These are phyloP conservation scores for Acanthococcus lagerstroemiae DNA, from an alignment of 2,888 invertebrate species.

Conservation along the genomic window DNA sequence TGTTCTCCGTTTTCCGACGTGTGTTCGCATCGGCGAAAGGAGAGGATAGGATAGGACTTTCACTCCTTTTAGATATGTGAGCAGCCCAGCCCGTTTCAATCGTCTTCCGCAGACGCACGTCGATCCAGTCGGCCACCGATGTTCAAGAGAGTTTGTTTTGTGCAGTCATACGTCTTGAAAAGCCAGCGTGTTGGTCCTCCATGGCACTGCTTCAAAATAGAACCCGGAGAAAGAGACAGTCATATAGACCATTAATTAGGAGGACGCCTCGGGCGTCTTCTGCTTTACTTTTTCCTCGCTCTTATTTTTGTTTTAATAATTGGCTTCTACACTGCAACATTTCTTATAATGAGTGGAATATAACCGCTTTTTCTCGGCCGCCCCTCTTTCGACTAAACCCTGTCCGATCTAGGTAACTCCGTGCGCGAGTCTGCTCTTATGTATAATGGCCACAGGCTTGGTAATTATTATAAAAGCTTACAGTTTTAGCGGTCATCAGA, in stretches of 20 bases:
- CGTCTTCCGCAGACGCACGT: no score
- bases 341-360: constrained; percentile 28
- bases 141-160: background rate
- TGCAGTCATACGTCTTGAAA: background rate
- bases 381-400: background rate
- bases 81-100: no score
- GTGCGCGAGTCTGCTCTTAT: constrained; percentile 3
- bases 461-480: constrained; percentile 29
- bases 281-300: background rate
- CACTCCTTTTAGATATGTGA: no score
- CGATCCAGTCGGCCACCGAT: no score
- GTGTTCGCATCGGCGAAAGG: no score
- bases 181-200: background rate
- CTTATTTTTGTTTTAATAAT: constrained; percentile 25
- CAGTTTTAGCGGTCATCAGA: constrained; percentile 29
- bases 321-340: constrained; percentile 24
- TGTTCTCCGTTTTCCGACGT: no score
- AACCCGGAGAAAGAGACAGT: constrained; percentile 23
- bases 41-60: no score
- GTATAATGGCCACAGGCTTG: constrained; percentile 27
- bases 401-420: background rate
- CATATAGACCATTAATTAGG: constrained; percentile 25
- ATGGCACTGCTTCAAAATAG: constrained; percentile 12
- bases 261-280: constrained; percentile 2
- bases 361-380: constrained; percentile 5